phyloP scores from a whole-genome alignment of 1,140 invertebrate species.

The Leptopilina boulardi region DNA sequence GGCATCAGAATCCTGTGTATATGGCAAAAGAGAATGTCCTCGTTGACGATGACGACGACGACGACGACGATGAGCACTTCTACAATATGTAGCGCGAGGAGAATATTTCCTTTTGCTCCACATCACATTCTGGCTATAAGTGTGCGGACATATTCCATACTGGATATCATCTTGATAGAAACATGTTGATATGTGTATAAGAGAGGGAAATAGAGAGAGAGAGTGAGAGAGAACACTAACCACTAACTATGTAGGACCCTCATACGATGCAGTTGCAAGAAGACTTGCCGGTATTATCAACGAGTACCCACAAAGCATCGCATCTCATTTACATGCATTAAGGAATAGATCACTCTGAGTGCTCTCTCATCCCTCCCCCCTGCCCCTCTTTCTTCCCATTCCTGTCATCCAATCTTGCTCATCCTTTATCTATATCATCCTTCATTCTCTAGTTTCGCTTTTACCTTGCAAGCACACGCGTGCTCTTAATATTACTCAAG shows the following conservation, averaged over 20 bases:
- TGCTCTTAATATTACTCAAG: background rate
- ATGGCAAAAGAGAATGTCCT: slow-evolving; percentile 27
- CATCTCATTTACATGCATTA: slow-evolving; percentile 65
- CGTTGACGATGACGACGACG: slow-evolving; percentile 5
- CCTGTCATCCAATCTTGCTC: slow-evolving; percentile 1
- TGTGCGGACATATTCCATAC: background rate
- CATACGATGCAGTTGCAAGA: slow-evolving; percentile 37
- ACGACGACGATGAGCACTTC: slow-evolving; percentile 28
- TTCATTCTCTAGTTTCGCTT: background rate
- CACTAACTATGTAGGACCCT: slow-evolving; percentile 32
- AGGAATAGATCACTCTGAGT: slow-evolving; percentile 55
- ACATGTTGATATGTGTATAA: background rate
- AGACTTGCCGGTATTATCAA: slow-evolving; percentile 48
- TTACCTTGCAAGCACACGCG: background rate
- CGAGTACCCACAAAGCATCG: slow-evolving; percentile 54
- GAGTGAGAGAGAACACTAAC: slow-evolving; percentile 45
- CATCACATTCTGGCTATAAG: slow-evolving; percentile 33
- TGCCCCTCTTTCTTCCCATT: background rate
- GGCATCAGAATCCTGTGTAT: background rate
- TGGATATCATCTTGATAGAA: slow-evolving; percentile 14
- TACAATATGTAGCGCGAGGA: slow-evolving; percentile 41
- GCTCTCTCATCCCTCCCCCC: too few relatives aligned
- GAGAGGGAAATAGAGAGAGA: too few relatives aligned
- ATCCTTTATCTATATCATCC: slow-evolving; percentile 16
- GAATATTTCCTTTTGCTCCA: slow-evolving; percentile 51